Evolutionary conservation across 2,113 vertebrate genomes (phyloP), one percentile per base, ranked within the genome.

Genomic region (Motacilla alba): DNA sequence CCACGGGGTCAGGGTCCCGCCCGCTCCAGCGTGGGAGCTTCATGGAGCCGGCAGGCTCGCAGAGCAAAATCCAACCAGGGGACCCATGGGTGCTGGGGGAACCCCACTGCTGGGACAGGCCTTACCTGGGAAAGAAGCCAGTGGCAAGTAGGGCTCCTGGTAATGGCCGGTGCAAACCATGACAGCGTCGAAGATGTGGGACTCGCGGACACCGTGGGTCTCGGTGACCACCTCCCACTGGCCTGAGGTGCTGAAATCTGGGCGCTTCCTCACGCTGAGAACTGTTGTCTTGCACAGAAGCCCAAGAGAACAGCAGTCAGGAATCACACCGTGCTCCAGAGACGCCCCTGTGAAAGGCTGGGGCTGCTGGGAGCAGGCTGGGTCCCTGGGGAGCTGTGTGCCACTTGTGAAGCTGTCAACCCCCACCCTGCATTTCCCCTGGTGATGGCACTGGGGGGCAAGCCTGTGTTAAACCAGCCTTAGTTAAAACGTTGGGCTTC

Each of bases 161-260:
- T 97, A 99, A 28, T 96, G 97, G 56, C 99, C 99, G 1, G 97
- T 98, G 97, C 99, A 99, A 67, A 99, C 97, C 97, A 99, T 97
- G 62, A 99, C 97, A 1, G 98, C 99, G 56, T 99, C 99, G 24
- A 99, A 99, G 72, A 98, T 1, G 2, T 97, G 97, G 2, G 22
- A 95, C 50, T 98, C 90, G 82, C 31, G 87, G 39, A 91, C 70
- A 15, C 98, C 97, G 0, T 93, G 35, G 0, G 64, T 96, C 86
- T 98, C 98, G 0, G 98, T 99, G 85, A 98, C 89, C n/a, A 99
- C 95, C 7, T 98, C 98, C 99, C 99, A 99, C 94, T 98, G 99
- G n/a, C 99, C 99, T 0, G 98, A 98, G 79, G 69, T 17, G 28
- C 90, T 41, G 62, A 99, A 99, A 93, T 99, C 98, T 2, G 93